Conservation (phyloP, 2,113 vertebrate species). For the Recurvirostra avosetta region DNA sequence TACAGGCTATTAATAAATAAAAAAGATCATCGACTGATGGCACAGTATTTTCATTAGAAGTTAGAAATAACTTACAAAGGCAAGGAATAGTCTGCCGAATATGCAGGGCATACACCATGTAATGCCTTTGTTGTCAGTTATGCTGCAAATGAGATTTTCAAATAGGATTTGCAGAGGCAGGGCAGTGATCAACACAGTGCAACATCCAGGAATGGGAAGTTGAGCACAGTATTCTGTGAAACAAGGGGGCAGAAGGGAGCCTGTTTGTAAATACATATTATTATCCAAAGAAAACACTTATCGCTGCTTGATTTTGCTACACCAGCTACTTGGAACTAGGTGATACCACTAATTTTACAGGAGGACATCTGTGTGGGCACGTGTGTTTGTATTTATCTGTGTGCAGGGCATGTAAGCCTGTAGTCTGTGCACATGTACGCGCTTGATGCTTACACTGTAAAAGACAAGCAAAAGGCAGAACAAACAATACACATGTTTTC, state of each 20-base stretch:
- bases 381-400: neutral
- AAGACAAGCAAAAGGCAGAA: constrained; percentile 34
- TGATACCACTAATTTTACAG: constrained; percentile 33
- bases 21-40: constrained; percentile 43
- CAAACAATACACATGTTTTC: neutral
- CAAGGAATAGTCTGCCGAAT: constrained; percentile 24
- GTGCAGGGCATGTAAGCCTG: neutral
- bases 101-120: constrained; percentile 22
- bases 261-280: constrained; percentile 64
- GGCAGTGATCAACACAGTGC: constrained; percentile 54
- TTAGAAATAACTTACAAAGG: constrained; percentile 62
- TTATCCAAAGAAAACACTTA: constrained; percentile 64
- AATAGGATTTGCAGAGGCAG: constrained; percentile 70
- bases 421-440: neutral
- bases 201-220: constrained; percentile 44
- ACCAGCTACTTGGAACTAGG: constrained; percentile 29
- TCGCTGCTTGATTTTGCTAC: constrained; percentile 61
- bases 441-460: neutral
- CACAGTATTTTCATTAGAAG: constrained; percentile 26
- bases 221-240: constrained; percentile 3
- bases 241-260: constrained; percentile 63
- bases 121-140: constrained; percentile 70
- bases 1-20: constrained; percentile 59
- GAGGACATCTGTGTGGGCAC: neutral
- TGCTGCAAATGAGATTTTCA: constrained; percentile 72